Evolutionary conservation across 1,140 invertebrate genomes (phyloP).

Genomic region (Trypoxylus dichotomus): DNA sequence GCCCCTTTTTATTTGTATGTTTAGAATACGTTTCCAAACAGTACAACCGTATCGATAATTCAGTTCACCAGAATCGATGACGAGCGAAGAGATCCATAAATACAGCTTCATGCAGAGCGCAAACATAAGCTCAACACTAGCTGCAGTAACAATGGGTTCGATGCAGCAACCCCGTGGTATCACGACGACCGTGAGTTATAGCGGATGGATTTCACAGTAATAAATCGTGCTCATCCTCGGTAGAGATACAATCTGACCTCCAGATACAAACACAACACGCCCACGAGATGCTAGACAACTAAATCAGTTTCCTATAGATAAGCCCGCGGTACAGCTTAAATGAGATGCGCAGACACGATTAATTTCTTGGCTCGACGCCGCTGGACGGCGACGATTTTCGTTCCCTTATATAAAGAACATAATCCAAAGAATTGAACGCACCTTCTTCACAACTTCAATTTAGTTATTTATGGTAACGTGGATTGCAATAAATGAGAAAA

Average conservation of each 20-base stretch:
- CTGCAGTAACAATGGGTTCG: constrained; percentile 35
- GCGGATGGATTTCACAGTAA: constrained; percentile 48
- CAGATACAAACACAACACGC: constrained; percentile 48
- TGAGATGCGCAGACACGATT: constrained; percentile 43
- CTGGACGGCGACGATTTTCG: constrained; percentile 22
- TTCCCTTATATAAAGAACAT: constrained; percentile 14
- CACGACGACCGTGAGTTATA: constrained; percentile 47
- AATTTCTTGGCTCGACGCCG: constrained; percentile 22
- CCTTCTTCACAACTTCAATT: constrained; percentile 19
- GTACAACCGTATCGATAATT: not conserved
- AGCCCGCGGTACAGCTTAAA: constrained; percentile 34
- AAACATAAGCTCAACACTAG: constrained; percentile 32
- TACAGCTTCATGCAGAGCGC: constrained; percentile 20
- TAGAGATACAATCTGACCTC: constrained; percentile 45
- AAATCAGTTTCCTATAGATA: constrained; percentile 46
- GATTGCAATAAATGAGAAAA: constrained; percentile 14
- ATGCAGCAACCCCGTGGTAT: constrained; percentile 40
- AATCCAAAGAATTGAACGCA: constrained; percentile 15
- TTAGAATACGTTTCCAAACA: not conserved
- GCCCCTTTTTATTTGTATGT: not conserved
- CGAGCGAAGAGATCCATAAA: constrained; percentile 29
- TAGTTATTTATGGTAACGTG: not conserved
- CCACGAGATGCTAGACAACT: constrained; percentile 49
- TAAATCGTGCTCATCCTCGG: constrained; percentile 48
- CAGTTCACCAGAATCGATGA: constrained; percentile 22